Evolutionary conservation across 64 coral and sea anemone species (phyloP), one percentile per base, ranked within the genome.

Genomic region (Montipora cactus): DNA sequence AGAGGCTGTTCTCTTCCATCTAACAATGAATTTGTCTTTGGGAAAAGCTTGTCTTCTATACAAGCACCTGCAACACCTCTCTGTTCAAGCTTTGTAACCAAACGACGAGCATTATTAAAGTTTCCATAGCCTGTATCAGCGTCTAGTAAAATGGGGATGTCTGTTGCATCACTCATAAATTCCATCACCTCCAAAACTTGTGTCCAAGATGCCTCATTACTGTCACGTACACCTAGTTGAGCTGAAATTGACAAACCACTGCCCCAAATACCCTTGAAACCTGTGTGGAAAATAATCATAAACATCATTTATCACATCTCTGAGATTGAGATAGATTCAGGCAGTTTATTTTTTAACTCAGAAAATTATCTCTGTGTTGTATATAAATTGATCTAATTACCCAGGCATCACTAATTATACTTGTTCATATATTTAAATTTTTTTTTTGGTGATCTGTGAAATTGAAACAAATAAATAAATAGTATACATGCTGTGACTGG

Each of bases 51-150:
- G 69, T 99, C 98, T 80, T 99, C 98, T 90, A 99, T 87, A 59
- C 98, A 99, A 13, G 95, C 95, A 44, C 98, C 98, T 12, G 95
- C 98, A 58, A 99, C 78, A 16, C 95, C 95, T 77, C 95, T 92
- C 68, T 91, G 93, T 87, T 99, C 98, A 71, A 99, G 92, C 67
- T 99, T 99, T 44, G 88, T 84, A 68, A 99, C 92, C 73, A 99
- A 62, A 71, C 98, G 92, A 21, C 98, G 87, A 59, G 98, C 98
- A 89, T 99, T 99, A 49, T 99, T 99, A 44, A 99, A 99, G 75
- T 99, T 99, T 8, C 98, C 98, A 92, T 96, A 99, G 12, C 98
- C 98, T 75, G 98, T 99, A 77, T 99, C 98, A 70, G 98, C 98
- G 80, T 99, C 98, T 7, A 99, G 89, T 64, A 99, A 82, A 28